phyloP scores from a whole-genome alignment of 2,113 vertebrate species.

The Alligator sinensis region DNA sequence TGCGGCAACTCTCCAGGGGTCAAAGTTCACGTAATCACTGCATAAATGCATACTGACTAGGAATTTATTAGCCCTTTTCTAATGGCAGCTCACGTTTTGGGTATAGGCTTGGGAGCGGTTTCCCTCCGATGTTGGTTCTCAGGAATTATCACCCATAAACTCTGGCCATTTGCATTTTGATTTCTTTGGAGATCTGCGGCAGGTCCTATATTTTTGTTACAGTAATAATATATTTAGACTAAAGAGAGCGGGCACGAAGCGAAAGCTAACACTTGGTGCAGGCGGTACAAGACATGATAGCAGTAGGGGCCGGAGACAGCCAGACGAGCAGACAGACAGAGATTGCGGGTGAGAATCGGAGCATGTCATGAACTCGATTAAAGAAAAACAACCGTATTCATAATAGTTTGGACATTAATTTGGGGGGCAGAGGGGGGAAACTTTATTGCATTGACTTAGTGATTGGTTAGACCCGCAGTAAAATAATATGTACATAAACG shows the following conservation, averaged over 20 bases:
- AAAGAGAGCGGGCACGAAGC: background rate
- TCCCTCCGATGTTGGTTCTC: background rate
- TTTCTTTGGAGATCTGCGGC: background rate
- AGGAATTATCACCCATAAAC: background rate
- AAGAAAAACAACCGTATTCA: background rate
- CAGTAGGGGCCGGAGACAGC: background rate
- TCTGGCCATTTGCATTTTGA: background rate
- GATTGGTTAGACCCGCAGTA: background rate
- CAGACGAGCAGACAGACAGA: background rate
- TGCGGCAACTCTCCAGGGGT: constrained; percentile 76
- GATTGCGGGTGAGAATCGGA: accelerated
- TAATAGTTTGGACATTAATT: accelerated
- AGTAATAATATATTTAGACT: background rate
- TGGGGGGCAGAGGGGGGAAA: background rate
- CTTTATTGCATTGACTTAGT: background rate
- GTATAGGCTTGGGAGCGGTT: background rate
- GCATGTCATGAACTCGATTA: accelerated
- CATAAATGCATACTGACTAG: constrained; percentile 80
- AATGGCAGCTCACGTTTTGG: constrained; percentile 72
- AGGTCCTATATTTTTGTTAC: background rate
- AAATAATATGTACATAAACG: background rate
- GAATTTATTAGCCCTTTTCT: constrained; percentile 75
- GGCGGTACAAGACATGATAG: background rate
- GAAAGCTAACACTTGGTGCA: background rate
- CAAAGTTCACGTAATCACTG: constrained; percentile 80